phyloP scores from a whole-genome alignment of 2,797 vertebrate species.

The Tragopan temminckii region DNA sequence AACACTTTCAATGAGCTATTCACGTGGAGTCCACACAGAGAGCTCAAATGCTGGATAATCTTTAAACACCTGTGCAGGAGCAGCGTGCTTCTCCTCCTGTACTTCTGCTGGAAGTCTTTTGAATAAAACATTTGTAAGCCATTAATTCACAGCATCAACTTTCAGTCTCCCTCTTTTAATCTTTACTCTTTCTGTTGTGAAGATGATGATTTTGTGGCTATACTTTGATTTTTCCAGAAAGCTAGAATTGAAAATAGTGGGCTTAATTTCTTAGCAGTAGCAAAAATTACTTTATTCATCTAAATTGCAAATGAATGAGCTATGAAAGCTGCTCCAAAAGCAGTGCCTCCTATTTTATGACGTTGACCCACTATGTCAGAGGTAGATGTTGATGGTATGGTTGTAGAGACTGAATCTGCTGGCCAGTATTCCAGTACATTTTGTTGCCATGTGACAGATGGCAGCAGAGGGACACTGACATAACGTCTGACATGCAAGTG shows the following conservation, averaged over 20 bases:
- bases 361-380: background rate
- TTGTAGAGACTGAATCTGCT: background rate
- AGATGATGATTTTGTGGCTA: background rate
- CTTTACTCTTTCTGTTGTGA: rapidly evolving
- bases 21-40: background rate
- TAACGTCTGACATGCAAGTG: too few relatives aligned
- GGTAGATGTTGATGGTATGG: background rate
- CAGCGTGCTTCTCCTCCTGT: background rate
- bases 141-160: background rate
- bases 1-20: background rate
- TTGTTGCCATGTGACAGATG: background rate
- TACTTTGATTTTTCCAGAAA: background rate
- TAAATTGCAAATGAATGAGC: background rate
- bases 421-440: background rate
- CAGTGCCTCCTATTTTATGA: background rate
- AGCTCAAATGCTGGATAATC: background rate
- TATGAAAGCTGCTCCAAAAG: background rate
- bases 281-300: background rate
- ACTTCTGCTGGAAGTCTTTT: background rate
- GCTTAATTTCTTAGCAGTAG: background rate
- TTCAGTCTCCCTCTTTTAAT: background rate
- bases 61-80: background rate
- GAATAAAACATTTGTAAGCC: background rate
- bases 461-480: background rate
- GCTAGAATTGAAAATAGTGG: background rate